Evolutionary conservation across 2,888 invertebrate species (phyloP), one percentile per base, ranked within the genome.

Genomic region (Rotaria socialis): DNA sequence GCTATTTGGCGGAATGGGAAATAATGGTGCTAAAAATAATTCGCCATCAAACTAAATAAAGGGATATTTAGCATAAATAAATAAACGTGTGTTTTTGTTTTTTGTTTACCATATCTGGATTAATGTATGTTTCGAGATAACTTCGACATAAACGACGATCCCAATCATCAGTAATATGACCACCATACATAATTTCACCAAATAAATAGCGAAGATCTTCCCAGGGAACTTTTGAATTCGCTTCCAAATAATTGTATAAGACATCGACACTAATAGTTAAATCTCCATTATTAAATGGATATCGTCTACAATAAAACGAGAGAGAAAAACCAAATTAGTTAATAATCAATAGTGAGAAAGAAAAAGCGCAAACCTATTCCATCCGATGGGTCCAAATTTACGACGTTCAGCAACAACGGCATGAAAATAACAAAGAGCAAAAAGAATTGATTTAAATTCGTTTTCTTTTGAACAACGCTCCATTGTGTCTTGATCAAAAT

Each of bases 121-220:
- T 95, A 94, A 97, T 94, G 88, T 96, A 92, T 90, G 97, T 97
- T 91, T 97, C 96, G 87, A 97, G 93, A 88, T 92, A 92, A n/a
- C 91, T 91, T 74, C 95, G 95, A 90, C 96, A 96, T 0, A 96
- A 93, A 88, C 94, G 93, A 87, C 97, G 93, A 91, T 97, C 97
- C 96, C 97, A 97, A 89, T 97, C 97, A 89, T 97, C 97, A 0
- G 97, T 97, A 87, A 97, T 97, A 89, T 97, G 97, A 0, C 97
- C 97, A 4, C 97, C 97, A 89, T 97, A 97, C 97, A 97, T 97
- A 88, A 97, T 97, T 92, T 97, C 97, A 0, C 97, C 97, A 90
- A 97, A 97, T 1, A 97, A 93, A 91, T 97, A 97, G 85, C 97
- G 93, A 88, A 97, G 92, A 91, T 97, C 97, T 90, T 97, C 97